These are phyloP conservation scores for Neogobius melanostomus DNA, from an alignment of 2,113 vertebrate genomes.

Conservation along the genomic window DNA sequence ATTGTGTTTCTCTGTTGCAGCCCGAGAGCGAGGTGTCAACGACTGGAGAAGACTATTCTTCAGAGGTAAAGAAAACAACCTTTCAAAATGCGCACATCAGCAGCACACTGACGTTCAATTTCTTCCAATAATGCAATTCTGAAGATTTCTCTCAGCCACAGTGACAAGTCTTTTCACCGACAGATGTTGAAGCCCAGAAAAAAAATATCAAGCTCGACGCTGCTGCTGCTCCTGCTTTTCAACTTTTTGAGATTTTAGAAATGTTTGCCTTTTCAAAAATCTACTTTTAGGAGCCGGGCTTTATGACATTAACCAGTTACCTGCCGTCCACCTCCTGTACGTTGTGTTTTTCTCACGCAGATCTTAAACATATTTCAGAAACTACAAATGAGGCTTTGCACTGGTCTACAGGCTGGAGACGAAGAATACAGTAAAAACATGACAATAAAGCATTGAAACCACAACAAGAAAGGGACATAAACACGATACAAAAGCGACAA, in stretches of 20 bases:
- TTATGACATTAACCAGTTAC: too few relatives aligned
- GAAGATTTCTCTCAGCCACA: neutral
- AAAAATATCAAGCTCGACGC: neutral
- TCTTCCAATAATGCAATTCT: neutral
- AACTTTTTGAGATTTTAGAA: neutral
- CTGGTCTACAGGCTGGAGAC: too few relatives aligned
- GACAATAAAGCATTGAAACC: too few relatives aligned
- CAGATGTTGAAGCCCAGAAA: neutral
- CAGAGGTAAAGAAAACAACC: conserved; percentile 84
- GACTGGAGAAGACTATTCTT: conserved; percentile 92
- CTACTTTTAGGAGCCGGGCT: neutral
- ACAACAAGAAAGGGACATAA: too few relatives aligned
- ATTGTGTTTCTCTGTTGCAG: conserved; percentile 74
- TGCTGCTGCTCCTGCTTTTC: neutral
- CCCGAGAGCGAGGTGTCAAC: conserved; percentile 91
- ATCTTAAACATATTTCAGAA: too few relatives aligned
- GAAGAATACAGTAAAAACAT: too few relatives aligned
- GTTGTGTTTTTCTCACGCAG: too few relatives aligned
- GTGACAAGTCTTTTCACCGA: neutral
- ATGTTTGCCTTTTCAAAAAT: neutral
- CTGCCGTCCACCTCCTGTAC: too few relatives aligned
- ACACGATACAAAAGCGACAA: too few relatives aligned
- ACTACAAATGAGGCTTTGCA: too few relatives aligned
- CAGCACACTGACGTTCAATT: neutral
- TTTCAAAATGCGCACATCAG: conserved; percentile 9